Conservation (phyloP, 2,888 invertebrate genomes). For the Melanchra persicariae region DNA sequence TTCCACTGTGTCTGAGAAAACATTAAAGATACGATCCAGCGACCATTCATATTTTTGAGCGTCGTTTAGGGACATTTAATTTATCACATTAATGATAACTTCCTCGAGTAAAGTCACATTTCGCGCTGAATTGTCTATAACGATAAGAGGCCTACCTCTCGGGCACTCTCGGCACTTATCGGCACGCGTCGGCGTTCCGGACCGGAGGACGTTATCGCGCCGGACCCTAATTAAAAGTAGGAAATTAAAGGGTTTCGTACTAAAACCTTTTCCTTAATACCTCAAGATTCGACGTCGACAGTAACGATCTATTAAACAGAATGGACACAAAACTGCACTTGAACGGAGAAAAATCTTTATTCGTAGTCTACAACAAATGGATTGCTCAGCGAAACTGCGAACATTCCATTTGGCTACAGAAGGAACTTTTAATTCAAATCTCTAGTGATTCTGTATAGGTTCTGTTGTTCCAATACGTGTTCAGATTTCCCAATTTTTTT, state of each 20-base stretch:
- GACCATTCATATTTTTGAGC: background rate
- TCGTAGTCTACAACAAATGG: conserved; percentile 18
- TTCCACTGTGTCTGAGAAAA: background rate
- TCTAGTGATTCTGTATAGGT: conserved; percentile 18
- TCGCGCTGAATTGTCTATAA: conserved; percentile 23
- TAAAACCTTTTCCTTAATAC: conserved; percentile 58
- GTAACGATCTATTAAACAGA: conserved; percentile 49
- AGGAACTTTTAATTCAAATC: conserved; percentile 47
- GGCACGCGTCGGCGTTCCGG: conserved; percentile 31
- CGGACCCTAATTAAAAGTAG: conserved; percentile 64
- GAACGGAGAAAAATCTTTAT: conserved; percentile 37
- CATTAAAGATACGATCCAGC: background rate
- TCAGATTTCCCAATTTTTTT: background rate
- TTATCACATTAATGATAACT: conserved; percentile 11
- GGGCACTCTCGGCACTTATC: conserved; percentile 45
- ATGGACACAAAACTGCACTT: conserved; percentile 27
- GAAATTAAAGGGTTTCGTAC: conserved; percentile 56
- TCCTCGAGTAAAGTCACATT: conserved; percentile 18
- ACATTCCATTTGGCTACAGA: conserved; percentile 46
- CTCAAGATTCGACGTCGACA: conserved; percentile 43
- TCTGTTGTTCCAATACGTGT: conserved; percentile 29
- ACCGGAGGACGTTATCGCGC: conserved; percentile 44
- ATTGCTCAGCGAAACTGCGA: conserved; percentile 40
- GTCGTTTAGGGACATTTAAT: background rate
- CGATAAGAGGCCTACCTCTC: conserved; percentile 35